Conservation (phyloP, 2,797 vertebrate species). For the Bryconaethiops microstoma region DNA sequence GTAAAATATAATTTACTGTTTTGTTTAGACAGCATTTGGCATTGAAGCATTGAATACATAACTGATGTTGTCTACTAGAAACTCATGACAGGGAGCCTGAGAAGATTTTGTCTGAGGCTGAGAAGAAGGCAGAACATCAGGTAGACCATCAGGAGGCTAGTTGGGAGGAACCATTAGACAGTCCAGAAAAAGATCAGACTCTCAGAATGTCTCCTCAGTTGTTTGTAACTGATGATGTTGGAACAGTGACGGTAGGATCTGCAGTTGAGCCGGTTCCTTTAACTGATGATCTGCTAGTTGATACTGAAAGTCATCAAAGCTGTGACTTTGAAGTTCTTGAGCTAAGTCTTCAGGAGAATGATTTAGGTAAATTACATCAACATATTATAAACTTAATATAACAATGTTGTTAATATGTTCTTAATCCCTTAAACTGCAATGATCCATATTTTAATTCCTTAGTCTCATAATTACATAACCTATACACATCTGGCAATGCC, state of each 20-base stretch:
- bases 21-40: too few species aligned
- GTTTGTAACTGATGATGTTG: not conserved
- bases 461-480: too few species aligned
- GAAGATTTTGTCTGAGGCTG: not conserved
- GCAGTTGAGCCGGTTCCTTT: not conserved
- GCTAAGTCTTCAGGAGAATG: not conserved
- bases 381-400: too few species aligned
- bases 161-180: not conserved
- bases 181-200: not conserved
- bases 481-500: too few species aligned
- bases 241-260: not conserved
- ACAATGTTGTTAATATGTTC: too few species aligned
- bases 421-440: too few species aligned
- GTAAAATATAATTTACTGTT: too few species aligned
- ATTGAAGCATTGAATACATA: too few species aligned
- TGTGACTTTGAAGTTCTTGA: not conserved
- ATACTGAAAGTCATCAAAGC: not conserved
- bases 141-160: too few species aligned
- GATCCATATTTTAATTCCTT: too few species aligned
- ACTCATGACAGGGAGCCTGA: not conserved
- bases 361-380: not conserved
- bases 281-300: not conserved
- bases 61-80: too few species aligned
- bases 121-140: not conserved
- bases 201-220: not conserved